Percentiles rank a stretch among this genome's conserved stretches.
Conservation (phyloP, 2,113 vertebrate species). For the Sitta europaea region DNA sequence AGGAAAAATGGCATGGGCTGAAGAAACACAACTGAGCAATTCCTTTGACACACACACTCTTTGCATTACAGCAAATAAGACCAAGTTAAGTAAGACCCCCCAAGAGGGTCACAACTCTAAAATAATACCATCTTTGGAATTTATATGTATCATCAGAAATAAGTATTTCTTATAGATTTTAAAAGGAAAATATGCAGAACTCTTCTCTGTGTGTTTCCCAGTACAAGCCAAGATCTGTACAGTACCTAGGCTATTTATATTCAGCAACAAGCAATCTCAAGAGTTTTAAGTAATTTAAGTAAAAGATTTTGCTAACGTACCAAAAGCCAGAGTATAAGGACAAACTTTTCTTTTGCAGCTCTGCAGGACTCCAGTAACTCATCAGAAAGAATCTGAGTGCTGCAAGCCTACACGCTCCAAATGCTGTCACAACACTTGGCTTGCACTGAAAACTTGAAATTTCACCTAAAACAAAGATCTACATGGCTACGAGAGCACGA, state of each 20-base stretch:
- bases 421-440: background rate
- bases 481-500: rapidly evolving
- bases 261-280: background rate
- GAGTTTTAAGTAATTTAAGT: background rate
- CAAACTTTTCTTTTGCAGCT: background rate
- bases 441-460: background rate
- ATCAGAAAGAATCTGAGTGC: background rate
- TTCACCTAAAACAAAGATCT: background rate
- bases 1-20: background rate
- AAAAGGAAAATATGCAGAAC: background rate
- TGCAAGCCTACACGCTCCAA: background rate
- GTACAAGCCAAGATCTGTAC: background rate
- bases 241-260: background rate
- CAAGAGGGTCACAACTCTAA: background rate
- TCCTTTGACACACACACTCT: background rate
- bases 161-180: background rate
- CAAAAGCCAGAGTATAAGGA: background rate
- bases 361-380: background rate
- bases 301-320: background rate
- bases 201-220: background rate
- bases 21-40: background rate
- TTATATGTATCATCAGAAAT: background rate
- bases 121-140: background rate
- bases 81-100: too few species aligned
- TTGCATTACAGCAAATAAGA: background rate